Evolutionary conservation across 1,140 invertebrate genomes (phyloP).

Genomic region (Pseudomyrmex dendroicus): DNA sequence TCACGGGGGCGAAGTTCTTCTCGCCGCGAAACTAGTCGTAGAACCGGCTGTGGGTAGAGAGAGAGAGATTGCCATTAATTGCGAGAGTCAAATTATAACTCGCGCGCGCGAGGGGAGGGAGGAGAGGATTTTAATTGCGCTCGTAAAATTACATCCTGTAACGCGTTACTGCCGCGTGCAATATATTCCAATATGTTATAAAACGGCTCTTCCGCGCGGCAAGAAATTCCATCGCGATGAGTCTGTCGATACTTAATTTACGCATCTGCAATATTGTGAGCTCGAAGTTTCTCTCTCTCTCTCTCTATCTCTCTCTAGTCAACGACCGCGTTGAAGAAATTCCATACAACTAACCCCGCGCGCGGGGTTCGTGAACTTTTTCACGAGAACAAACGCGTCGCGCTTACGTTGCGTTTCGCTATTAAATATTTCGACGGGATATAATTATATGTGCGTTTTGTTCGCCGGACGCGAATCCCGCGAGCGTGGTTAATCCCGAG

Average conservation of each 20-base stretch:
- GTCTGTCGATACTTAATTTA: constrained; percentile 45
- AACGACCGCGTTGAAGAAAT: constrained; percentile 18
- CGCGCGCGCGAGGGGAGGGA: too few relatives aligned
- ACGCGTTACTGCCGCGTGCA: constrained; percentile 39
- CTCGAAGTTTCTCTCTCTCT: background rate
- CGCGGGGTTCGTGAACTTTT: background rate
- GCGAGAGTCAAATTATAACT: constrained; percentile 51
- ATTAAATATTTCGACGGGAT: constrained; percentile 41
- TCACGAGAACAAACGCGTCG: background rate
- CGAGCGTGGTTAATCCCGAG: constrained; percentile 39
- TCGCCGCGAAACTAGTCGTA: constrained; percentile 25
- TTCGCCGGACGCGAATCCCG: constrained; percentile 26
- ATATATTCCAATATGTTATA: constrained; percentile 48
- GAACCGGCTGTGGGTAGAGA: constrained; percentile 20
- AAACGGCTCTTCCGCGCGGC: constrained; percentile 23
- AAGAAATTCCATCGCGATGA: constrained; percentile 41
- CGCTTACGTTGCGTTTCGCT: background rate
- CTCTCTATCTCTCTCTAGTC: background rate
- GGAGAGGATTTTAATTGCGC: constrained; percentile 36
- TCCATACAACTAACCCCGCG: background rate
- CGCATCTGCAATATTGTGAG: constrained; percentile 31
- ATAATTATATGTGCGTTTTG: constrained; percentile 42
- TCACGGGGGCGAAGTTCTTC: background rate
- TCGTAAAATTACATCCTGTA: constrained; percentile 52
- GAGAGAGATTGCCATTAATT: constrained; percentile 42